Evolutionary conservation across 2,888 invertebrate genomes (phyloP).

Genomic region (Agrotis clavis): DNA sequence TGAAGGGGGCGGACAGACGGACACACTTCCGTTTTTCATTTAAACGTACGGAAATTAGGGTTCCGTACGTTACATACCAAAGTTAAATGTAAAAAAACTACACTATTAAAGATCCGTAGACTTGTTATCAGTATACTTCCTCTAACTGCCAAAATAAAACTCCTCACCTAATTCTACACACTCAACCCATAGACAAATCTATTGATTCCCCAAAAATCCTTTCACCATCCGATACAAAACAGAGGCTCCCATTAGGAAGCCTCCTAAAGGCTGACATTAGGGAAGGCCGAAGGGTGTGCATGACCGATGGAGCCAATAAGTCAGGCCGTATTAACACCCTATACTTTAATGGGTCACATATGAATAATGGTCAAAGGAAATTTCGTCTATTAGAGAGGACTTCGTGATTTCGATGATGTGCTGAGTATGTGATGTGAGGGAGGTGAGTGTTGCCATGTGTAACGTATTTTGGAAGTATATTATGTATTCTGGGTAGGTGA

Average conservation of each 20-base stretch:
- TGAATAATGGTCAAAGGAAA: slow-evolving; percentile 87
- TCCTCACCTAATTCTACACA: background rate
- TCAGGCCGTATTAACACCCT: slow-evolving; percentile 87
- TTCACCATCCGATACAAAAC: slow-evolving; percentile 43
- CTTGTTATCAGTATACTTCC: too few relatives aligned
- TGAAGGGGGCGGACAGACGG: too few relatives aligned
- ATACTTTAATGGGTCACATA: slow-evolving; percentile 83
- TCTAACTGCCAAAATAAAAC: background rate
- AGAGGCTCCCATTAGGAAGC: slow-evolving; percentile 19
- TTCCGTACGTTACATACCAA: too few relatives aligned
- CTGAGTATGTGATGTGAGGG: slow-evolving; percentile 21
- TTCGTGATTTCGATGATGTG: slow-evolving; percentile 52
- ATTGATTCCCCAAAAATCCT: slow-evolving; percentile 27
- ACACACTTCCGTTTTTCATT: too few relatives aligned
- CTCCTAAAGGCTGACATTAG: slow-evolving; percentile 59
- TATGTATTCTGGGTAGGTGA: background rate
- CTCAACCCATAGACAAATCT: background rate
- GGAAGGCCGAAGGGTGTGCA: slow-evolving; percentile 73
- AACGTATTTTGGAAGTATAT: background rate
- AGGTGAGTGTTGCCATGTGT: slow-evolving; percentile 1
- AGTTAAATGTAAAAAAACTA: too few relatives aligned
- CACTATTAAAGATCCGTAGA: too few relatives aligned
- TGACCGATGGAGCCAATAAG: slow-evolving; percentile 87
- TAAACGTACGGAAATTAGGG: too few relatives aligned
- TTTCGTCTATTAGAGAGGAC: slow-evolving; percentile 68